These are phyloP conservation scores for Thysanoteuthis rhombus DNA, from an alignment of 2,888 invertebrate genomes.

Conservation along the genomic window DNA sequence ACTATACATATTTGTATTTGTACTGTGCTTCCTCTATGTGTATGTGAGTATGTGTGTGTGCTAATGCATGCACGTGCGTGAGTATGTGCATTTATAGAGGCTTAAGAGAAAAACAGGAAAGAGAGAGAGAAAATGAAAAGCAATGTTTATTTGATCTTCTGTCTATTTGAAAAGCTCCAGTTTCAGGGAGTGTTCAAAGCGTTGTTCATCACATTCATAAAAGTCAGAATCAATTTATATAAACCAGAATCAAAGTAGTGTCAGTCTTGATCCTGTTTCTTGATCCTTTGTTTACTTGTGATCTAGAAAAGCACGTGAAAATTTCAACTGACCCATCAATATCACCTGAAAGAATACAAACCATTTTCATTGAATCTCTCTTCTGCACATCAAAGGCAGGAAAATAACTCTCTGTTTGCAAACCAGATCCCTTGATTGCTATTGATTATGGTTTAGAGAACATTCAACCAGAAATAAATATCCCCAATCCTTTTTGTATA, in stretches of 20 bases:
- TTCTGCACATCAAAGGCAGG: background rate
- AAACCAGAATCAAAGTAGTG: background rate
- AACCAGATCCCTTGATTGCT: background rate
- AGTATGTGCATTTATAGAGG: background rate
- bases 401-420: background rate
- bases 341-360: background rate
- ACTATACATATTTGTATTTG: too few relatives aligned
- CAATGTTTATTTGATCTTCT: background rate
- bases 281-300: background rate
- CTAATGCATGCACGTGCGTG: too few relatives aligned
- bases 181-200: background rate
- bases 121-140: background rate
- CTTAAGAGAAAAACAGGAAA: background rate
- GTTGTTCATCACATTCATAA: background rate
- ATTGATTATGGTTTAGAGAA: background rate
- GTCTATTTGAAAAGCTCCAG: background rate
- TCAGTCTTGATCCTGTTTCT: background rate
- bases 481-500: background rate
- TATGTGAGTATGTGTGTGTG: background rate
- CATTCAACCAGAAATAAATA: background rate
- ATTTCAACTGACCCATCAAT: background rate
- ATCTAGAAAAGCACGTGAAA: background rate
- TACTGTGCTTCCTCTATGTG: background rate
- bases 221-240: constrained; percentile 1
- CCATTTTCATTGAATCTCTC: background rate